Evolutionary conservation across 2,113 vertebrate genomes (phyloP).

Genomic region (Jaculus jaculus): DNA sequence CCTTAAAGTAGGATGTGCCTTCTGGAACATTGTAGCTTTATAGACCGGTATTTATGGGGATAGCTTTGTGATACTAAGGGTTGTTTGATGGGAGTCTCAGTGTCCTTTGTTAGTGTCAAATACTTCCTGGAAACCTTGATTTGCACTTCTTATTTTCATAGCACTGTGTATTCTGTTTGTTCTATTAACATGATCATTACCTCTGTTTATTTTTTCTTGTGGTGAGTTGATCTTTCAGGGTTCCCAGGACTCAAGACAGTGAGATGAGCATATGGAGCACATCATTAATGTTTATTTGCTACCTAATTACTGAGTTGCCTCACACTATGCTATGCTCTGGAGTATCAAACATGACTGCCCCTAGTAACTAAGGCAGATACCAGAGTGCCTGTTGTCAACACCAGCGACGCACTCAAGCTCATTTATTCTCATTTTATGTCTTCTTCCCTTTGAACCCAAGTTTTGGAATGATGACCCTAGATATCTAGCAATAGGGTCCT

Average conservation of each 20-base stretch:
- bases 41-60: neutral
- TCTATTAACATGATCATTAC: constrained; percentile 17
- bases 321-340: neutral
- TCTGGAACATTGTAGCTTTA: neutral
- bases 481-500: neutral
- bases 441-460: neutral
- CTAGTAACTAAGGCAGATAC: neutral
- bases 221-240: constrained; percentile 54
- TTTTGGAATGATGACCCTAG: neutral
- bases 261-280: neutral
- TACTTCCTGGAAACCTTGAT: constrained; percentile 11
- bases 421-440: neutral
- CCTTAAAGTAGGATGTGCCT: neutral
- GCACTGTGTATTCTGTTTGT: neutral
- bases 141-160: constrained; percentile 29
- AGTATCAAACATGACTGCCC: neutral
- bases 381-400: neutral
- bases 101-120: constrained; percentile 2
- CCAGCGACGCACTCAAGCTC: neutral
- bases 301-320: neutral
- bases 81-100: constrained; percentile 8
- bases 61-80: neutral
- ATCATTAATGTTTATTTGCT: constrained; percentile 44
- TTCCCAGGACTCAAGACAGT: constrained; percentile 61
- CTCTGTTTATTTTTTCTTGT: constrained; percentile 70